A percentile compares a stretch with the other conserved stretches of the same genome.
Conservation (phyloP, 2,888 invertebrate species). For the Noctua pronuba region DNA sequence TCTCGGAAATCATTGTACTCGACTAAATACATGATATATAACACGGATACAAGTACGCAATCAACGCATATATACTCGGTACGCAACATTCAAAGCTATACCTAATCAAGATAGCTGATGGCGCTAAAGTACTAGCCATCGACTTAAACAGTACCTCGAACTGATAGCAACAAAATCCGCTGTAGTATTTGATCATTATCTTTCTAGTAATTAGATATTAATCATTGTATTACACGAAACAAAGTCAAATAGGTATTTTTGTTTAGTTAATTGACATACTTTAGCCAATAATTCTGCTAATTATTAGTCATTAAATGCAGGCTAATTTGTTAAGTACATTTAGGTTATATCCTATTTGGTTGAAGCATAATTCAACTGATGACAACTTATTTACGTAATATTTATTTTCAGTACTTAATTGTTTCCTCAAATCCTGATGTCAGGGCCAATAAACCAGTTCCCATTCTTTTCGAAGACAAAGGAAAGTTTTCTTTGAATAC, state of each 20-base stretch:
- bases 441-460: not conserved
- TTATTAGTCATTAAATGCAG: constrained; percentile 33
- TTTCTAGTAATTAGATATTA: constrained; percentile 32
- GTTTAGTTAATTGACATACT: constrained; percentile 11
- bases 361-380: not conserved
- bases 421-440: not conserved
- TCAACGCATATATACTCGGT: not conserved
- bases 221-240: constrained; percentile 35
- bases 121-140: constrained; percentile 21
- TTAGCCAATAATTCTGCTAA: constrained; percentile 2
- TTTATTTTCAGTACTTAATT: not conserved
- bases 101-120: constrained; percentile 17
- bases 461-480: not conserved
- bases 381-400: not conserved
- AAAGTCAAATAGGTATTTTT: constrained; percentile 4
- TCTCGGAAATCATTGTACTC: not conserved
- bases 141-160: constrained; percentile 25
- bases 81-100: not conserved
- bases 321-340: constrained; percentile 2
- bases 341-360: not conserved
- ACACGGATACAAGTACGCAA: not conserved
- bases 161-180: constrained; percentile 27
- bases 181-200: constrained; percentile 20
- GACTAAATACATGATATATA: not conserved
- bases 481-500: not conserved